Evolutionary conservation across 2,113 vertebrate species (phyloP).

Genomic region (Thamnaconus septentrionalis): DNA sequence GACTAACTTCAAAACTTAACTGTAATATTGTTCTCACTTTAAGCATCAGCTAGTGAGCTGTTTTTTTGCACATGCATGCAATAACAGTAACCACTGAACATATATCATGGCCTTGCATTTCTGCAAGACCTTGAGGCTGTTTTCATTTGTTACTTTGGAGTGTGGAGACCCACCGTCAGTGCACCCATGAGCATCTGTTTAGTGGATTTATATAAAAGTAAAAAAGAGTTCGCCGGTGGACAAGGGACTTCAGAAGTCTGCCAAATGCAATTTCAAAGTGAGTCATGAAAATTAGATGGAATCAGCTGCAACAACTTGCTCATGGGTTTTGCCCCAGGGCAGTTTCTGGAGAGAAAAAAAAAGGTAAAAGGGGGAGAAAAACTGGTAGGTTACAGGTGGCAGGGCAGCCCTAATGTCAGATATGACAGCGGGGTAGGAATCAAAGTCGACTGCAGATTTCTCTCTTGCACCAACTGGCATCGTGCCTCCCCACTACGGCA

Average conservation of each 20-base stretch:
- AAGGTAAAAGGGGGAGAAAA: no score
- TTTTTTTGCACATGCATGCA: no score
- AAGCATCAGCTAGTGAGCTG: no score
- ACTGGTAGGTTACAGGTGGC: constrained; percentile 8
- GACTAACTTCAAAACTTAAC: no score
- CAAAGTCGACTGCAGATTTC: constrained; percentile 5
- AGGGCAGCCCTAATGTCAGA: constrained; percentile 10
- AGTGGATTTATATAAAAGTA: neutral
- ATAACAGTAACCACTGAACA: constrained; percentile 1
- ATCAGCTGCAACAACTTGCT: constrained; percentile 21
- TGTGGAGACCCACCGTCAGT: neutral
- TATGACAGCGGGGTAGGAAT: constrained; percentile 1
- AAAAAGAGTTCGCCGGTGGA: constrained; percentile 13
- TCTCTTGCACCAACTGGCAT: constrained; percentile 10
- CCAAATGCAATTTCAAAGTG: constrained; percentile 37
- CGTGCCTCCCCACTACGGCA: constrained; percentile 20
- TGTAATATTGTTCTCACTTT: no score
- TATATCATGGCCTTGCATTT: neutral
- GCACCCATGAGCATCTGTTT: constrained; percentile 26
- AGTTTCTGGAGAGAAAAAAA: neutral
- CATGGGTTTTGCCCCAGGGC: neutral
- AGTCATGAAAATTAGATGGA: constrained; percentile 35
- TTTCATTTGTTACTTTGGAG: constrained; percentile 31
- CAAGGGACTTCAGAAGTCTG: constrained; percentile 12
- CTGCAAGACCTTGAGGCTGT: neutral